Base-by-base conservation (phyloP, 2,113 vertebrate species). In the Hypomesus transpacificus region DNA sequence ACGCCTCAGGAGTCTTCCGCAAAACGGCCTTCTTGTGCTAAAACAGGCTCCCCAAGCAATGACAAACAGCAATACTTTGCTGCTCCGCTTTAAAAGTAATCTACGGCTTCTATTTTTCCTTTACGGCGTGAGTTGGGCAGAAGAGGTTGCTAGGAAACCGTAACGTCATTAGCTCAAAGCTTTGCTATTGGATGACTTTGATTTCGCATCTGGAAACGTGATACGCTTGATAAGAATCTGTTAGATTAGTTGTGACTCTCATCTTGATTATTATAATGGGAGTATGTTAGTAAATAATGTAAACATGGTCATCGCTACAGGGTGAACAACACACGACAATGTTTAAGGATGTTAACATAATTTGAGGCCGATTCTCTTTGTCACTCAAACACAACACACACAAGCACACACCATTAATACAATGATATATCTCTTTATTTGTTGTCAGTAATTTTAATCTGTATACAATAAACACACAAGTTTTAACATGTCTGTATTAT, bases 401-500 rank as follows among this genome's bases (percentile, higher is more conserved):
- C 53, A 56, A n/a, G 20, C 21, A 59, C 18, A 59, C n/a, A 20
- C 18, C 21, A 59, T 13, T 59, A 59, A 59, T 11, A 21, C 57
- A 59, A 21, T 59, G 57, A 21, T 62, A 26, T 31, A 68, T 66
- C 71, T 85, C 31, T 84, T 85, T 85, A 82, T 80, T 84, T 18
- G 7, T 17, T 17, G 28, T 63, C 63, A 65, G 63, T 46, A 21
- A 51, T 75, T 69, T 50, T 66, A 75, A 71, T 67, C 78, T 77
- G 77, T 77, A 39, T 75, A 82, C 77, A 82, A 78, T 67, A 67
- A 74, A 68, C 64, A 67, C 26, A 82, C 46, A 75, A 71, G 22
- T 63, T n/a, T 21, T 51, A 75, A 75, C 62, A 69, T 54, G 22
- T 58, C 16, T 70, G 75, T 18, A 52, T 26, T 26, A 63, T 34